Evolutionary conservation across 2,888 invertebrate genomes (phyloP).

Genomic region (Noctua janthina): DNA sequence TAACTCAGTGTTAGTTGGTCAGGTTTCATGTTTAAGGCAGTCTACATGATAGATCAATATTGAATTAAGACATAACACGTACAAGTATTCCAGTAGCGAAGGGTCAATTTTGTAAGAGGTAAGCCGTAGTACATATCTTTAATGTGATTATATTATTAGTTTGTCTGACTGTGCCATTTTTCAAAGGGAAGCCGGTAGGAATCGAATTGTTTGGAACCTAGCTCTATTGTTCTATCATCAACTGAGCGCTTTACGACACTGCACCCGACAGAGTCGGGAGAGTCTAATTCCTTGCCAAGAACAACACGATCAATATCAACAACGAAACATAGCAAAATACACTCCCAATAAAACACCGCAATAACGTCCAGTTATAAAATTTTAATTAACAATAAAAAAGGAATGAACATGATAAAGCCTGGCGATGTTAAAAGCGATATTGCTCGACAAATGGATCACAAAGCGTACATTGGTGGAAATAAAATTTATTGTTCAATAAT

Average conservation of each 20-base stretch:
- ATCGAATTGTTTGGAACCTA: too few relatives aligned
- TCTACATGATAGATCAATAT: background rate
- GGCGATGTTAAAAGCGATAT: conserved; percentile 49
- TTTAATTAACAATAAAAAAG: conserved; percentile 45
- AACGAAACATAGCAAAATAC: background rate
- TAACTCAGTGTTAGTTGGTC: background rate
- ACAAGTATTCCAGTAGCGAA: background rate
- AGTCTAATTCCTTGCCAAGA: conserved; percentile 1
- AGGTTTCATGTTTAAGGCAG: background rate
- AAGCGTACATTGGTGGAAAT: conserved; percentile 45
- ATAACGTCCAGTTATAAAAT: conserved; percentile 29
- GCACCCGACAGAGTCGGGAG: background rate
- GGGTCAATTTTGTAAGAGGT: too few relatives aligned
- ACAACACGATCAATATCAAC: conserved; percentile 20
- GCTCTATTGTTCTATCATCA: conserved; percentile 4
- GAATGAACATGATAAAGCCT: conserved; percentile 38
- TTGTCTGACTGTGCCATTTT: too few relatives aligned
- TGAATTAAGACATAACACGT: conserved; percentile 1
- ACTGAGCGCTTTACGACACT: background rate
- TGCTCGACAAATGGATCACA: conserved; percentile 46
- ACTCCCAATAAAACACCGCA: conserved; percentile 21
- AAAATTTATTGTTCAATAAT: conserved; percentile 56
- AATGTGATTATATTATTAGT: too few relatives aligned
- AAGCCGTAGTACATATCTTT: too few relatives aligned
- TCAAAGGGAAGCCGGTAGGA: too few relatives aligned